Evolutionary conservation across 2,797 vertebrate species (phyloP).

Genomic region (Eulemur albifrons): DNA sequence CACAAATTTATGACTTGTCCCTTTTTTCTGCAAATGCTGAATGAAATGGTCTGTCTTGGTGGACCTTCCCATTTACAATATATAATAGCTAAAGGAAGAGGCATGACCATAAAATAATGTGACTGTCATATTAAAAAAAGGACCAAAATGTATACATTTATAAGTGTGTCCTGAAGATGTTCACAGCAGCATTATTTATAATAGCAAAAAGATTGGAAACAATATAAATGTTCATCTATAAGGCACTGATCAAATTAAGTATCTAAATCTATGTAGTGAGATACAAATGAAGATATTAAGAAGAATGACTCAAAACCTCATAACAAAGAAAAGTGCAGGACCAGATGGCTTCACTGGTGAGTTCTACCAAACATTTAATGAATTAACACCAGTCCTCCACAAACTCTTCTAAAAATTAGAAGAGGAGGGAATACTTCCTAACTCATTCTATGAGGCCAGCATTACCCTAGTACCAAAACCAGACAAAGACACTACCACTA

Average conservation of each 20-base stretch:
- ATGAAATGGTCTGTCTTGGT: not conserved
- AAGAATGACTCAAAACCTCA: not conserved
- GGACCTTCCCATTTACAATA: not conserved
- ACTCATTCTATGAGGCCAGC: not conserved
- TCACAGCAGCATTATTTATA: not conserved
- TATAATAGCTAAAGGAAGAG: not conserved
- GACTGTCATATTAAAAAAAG: not conserved
- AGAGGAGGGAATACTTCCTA: not conserved
- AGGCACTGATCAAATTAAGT: not conserved
- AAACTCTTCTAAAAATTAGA: not conserved
- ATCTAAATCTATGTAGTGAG: not conserved
- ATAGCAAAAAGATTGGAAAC: not conserved
- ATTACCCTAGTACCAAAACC: not conserved
- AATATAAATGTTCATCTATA: not conserved
- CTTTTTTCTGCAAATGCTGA: not conserved
- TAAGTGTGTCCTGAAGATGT: not conserved
- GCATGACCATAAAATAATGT: not conserved
- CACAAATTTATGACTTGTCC: not conserved
- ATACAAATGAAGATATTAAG: constrained; percentile 4
- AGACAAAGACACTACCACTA: not conserved
- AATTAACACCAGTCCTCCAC: not conserved
- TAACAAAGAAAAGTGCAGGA: not conserved
- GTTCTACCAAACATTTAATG: constrained; percentile 11
- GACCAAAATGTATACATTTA: not conserved
- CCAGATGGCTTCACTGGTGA: not conserved